Base-by-base conservation (phyloP, 2,888 invertebrate species). In the Pristionchus exspectatus region DNA sequence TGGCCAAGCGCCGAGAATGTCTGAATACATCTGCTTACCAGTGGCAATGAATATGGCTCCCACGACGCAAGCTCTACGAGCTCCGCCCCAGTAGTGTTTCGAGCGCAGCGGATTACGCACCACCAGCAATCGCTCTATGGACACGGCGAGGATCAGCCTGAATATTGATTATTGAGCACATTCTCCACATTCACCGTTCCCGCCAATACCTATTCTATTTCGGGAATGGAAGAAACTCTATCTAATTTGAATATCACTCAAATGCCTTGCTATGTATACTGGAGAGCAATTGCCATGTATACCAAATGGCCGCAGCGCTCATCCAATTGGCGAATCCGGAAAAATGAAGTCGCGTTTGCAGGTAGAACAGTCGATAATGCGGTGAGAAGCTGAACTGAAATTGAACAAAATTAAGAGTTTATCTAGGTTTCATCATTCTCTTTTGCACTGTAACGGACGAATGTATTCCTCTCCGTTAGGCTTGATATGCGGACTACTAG, bases 261-360 rank as follows among this genome's bases (percentile, higher is more conserved):
- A 14, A 14, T 18, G 66, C 16, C 66, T n/a, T n/a, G n/a, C n/a
- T n/a, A n/a, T n/a, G n/a, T n/a, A n/a, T n/a, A n/a, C 10, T 69
- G 2, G 30, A 12, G 30, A 24, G 59, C 24, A n/a, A 81, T 56
- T 33, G 54, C 84, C 18, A 63, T n/a, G n/a, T n/a, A 56, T 90
- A 93, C 95, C 95, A 95, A 90, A 94, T 95, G 30, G 95, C 94
- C 10, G 93, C 93, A 5, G 95, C 95, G 56, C 94, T 94, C 92
- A 94, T 92, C 95, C 95, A 95, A 89, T 95, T 95, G 4, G 94
- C 94, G 14, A 95, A 91, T 33, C 94, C 95, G 0, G 93, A 93
- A 38, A 95, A 92, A 90, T 94, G 94, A 89, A 93, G 93, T 81
- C 92, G 91, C n/a, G 90, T 91, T 66, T 93, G 91, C 84, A 94